Evolutionary conservation across 2,888 invertebrate genomes (phyloP).

Genomic region (Leptinotarsa juncta): DNA sequence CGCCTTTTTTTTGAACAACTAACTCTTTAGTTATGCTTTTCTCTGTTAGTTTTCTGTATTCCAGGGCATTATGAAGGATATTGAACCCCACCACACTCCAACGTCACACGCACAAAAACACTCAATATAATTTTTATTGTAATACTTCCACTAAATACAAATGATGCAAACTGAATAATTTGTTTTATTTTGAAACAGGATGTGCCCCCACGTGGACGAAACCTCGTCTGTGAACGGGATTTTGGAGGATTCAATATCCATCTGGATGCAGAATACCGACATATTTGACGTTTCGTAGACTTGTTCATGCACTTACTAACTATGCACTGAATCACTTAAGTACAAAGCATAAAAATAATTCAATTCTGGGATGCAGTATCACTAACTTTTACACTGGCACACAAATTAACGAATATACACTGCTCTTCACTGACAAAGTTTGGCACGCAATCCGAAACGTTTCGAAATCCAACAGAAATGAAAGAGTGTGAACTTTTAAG

Average conservation of each 20-base stretch:
- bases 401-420: background rate
- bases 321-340: conserved; percentile 35
- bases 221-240: conserved; percentile 46
- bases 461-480: background rate
- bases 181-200: conserved; percentile 58
- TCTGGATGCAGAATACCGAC: conserved; percentile 49
- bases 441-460: background rate
- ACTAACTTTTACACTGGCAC: conserved; percentile 7
- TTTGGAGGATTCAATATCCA: conserved; percentile 39
- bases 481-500: too few relatives aligned
- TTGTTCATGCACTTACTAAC: conserved; percentile 28
- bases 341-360: conserved; percentile 29
- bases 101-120: conserved; percentile 9
- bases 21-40: background rate
- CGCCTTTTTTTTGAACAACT: background rate
- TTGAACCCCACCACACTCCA: conserved; percentile 37
- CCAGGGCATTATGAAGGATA: conserved; percentile 52
- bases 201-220: conserved; percentile 56
- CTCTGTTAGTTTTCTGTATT: conserved; percentile 55
- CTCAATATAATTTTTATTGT: conserved; percentile 14
- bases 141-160: conserved; percentile 11
- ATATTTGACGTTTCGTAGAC: conserved; percentile 6
- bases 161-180: conserved; percentile 43
- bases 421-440: background rate
- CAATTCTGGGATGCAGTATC: background rate